phyloP scores from a whole-genome alignment of 2,888 invertebrate genomes.

The Drosophila sordidapex region DNA sequence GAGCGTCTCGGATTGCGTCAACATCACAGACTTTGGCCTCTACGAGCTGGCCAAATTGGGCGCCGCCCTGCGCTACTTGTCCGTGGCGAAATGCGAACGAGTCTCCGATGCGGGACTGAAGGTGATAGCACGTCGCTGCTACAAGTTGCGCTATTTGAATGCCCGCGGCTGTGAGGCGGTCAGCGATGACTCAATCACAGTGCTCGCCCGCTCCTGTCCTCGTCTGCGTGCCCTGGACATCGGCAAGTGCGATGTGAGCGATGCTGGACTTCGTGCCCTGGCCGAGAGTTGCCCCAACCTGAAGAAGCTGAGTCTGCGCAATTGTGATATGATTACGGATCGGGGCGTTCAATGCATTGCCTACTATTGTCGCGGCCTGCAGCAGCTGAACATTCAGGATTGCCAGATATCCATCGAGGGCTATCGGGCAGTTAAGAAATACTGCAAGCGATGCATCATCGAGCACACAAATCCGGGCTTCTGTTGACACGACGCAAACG shows the following conservation, averaged over 20 bases:
- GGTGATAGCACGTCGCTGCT: conserved; percentile 94
- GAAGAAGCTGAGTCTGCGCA: conserved; percentile 94
- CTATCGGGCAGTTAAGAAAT: conserved; percentile 95
- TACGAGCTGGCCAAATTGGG: conserved; percentile 95
- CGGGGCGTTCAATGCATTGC: conserved; percentile 94
- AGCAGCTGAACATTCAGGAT: conserved; percentile 96
- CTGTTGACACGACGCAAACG: conserved; percentile 86
- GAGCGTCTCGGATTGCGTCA: conserved; percentile 95
- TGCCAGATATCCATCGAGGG: conserved; percentile 95
- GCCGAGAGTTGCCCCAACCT: conserved; percentile 96
- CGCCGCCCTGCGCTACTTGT: conserved; percentile 94
- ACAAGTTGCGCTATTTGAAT: conserved; percentile 95
- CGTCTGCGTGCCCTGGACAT: conserved; percentile 94
- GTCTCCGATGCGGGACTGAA: conserved; percentile 96
- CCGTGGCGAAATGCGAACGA: conserved; percentile 96
- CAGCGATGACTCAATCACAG: conserved; percentile 96
- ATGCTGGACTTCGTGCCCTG: conserved; percentile 93
- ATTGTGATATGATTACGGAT: conserved; percentile 96
- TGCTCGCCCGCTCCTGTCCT: conserved; percentile 93
- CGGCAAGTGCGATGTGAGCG: conserved; percentile 97
- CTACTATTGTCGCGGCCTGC: conserved; percentile 94
- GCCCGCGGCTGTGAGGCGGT: conserved; percentile 96
- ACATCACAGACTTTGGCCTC: conserved; percentile 95
- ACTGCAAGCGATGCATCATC: conserved; percentile 96
- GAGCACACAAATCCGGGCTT: conserved; percentile 98